Evolutionary conservation across 2,888 invertebrate genomes (phyloP), one percentile per base, ranked within the genome.

Genomic region (Chrysina gloriosa): DNA sequence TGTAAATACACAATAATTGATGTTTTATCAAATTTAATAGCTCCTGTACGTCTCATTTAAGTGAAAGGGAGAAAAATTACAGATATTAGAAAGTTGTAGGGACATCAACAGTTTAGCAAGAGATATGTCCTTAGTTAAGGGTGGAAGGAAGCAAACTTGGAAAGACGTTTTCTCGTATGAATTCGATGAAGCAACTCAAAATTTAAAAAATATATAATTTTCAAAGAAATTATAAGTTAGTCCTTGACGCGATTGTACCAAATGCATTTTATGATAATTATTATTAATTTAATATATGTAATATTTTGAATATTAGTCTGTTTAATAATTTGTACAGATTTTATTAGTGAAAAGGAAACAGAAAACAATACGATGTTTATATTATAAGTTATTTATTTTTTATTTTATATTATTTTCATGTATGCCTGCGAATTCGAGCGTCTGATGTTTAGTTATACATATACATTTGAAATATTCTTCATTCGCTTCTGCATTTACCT

Each of bases 351-450:
- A 50, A 50, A 14, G 3, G 27, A 50, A 50, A 50, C 25, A 50
- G 29, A 45, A 65, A 65, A 29, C 45, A 65, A 58, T 63, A 71
- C 69, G 69, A 69, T 67, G 70, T 77, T 72, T 75, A 75, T 72
- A 74, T 50, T 73, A 70, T 77, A 76, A 75, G 73, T 74, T 76
- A 75, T 75, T 77, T 79, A 71, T 71, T 72, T 73, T 72, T 70
- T 58, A 58, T 39, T 39, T 58, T 58, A 64, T 71, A 70, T 69
- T 71, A 64, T 69, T 72, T 69, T 67, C 65, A 64, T 61, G 61
- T 50, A 65, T 36, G 68, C 52, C 47, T 67, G 68, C 14, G 61
- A 56, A 36, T 58, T 67, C 42, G 72, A 58, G 27, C 14, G 58
- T 39, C 4, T 58, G 58, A n/a, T n/a, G n/a, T n/a, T 25, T 29